Evolutionary conservation across 2,888 invertebrate genomes (phyloP).

Genomic region (Mantis religiosa): DNA sequence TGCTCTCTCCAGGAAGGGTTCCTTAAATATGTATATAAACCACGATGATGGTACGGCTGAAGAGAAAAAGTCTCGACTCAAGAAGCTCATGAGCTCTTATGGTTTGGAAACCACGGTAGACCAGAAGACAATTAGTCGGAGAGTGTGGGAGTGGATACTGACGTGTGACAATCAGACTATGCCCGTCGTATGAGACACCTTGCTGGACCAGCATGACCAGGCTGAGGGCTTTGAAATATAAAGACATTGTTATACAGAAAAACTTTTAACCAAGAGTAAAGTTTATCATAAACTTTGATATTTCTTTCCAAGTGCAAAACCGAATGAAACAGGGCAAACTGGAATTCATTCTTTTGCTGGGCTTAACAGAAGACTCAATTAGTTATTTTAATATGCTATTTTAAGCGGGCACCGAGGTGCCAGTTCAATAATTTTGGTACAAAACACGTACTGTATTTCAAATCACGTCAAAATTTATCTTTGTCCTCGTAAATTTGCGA

Average conservation of each 20-base stretch:
- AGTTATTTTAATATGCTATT: too few relatives aligned
- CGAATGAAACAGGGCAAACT: not conserved
- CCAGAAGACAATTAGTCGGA: conserved; percentile 55
- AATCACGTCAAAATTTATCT: too few relatives aligned
- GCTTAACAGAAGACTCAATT: too few relatives aligned
- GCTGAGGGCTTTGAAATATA: not conserved
- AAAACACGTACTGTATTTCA: too few relatives aligned
- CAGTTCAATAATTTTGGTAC: too few relatives aligned
- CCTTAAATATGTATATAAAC: conserved; percentile 49
- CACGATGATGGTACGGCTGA: conserved; percentile 51
- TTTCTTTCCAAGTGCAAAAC: not conserved
- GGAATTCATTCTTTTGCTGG: too few relatives aligned
- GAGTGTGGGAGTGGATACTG: conserved; percentile 65
- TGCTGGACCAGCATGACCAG: not conserved
- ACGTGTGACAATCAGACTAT: conserved; percentile 47
- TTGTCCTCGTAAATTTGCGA: too few relatives aligned
- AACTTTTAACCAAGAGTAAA: too few relatives aligned
- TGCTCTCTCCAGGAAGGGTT: conserved; percentile 43
- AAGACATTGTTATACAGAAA: not conserved
- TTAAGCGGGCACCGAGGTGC: too few relatives aligned
- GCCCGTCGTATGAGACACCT: not conserved
- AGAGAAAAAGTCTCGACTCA: conserved; percentile 52
- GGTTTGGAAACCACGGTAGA: conserved; percentile 63
- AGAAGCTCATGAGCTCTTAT: conserved; percentile 54
- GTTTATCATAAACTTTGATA: too few relatives aligned